Evolutionary conservation across 2,797 vertebrate genomes (phyloP).

Genomic region (Eidolon dupreanum): DNA sequence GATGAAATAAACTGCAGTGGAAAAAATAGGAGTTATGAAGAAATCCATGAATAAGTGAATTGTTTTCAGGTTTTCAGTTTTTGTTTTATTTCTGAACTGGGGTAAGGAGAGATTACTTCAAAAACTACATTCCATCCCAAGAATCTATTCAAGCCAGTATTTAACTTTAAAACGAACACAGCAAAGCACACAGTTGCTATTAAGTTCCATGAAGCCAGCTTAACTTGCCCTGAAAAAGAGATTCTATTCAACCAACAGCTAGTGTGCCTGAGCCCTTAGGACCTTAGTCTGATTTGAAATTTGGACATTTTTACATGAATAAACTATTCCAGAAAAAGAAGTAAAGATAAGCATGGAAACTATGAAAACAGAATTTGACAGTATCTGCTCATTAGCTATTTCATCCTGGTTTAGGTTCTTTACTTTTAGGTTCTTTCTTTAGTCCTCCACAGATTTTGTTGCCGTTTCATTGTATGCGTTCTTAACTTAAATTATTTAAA

Average conservation of each 20-base stretch:
- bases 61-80: neutral
- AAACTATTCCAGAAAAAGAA: neutral
- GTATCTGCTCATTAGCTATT: neutral
- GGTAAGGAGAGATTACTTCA: neutral
- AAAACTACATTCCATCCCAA: constrained; percentile 22
- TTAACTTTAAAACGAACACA: neutral
- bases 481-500: constrained; percentile 7
- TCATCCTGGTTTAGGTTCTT: neutral
- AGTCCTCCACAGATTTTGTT: neutral
- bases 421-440: neutral
- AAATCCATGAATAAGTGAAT: neutral
- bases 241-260: neutral
- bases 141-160: neutral
- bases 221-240: neutral
- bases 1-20: neutral
- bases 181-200: neutral
- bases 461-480: neutral
- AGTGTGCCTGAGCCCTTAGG: neutral
- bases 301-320: neutral
- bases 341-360: neutral
- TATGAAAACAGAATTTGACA: neutral
- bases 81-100: constrained; percentile 1
- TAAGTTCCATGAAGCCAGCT: neutral
- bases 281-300: neutral
- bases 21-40: neutral